phyloP scores from a whole-genome alignment of 2,113 vertebrate genomes.

The Carassius carassius region DNA sequence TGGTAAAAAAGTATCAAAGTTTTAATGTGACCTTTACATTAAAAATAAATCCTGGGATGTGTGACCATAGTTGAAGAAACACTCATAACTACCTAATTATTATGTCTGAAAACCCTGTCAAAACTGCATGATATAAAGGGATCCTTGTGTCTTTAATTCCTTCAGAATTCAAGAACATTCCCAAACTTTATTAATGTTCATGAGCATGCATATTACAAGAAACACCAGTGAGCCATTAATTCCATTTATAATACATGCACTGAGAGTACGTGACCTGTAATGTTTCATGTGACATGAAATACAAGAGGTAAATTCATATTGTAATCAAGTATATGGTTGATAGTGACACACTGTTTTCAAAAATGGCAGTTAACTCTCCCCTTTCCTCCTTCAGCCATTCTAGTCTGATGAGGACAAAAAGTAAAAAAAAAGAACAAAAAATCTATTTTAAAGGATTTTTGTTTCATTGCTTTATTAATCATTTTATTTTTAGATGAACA shows the following conservation, averaged over 20 bases:
- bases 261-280: background rate
- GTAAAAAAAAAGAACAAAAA: background rate
- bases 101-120: background rate
- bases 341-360: slow-evolving; percentile 10
- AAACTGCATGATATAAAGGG: background rate
- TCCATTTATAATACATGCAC: slow-evolving; percentile 15
- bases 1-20: background rate
- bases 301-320: background rate
- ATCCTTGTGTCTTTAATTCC: background rate
- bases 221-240: slow-evolving; percentile 14
- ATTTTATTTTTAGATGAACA: too few relatives aligned
- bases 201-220: slow-evolving; percentile 4
- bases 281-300: background rate
- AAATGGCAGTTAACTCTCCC: slow-evolving; percentile 52
- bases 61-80: background rate
- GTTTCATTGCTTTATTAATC: background rate
- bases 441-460: background rate
- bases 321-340: background rate
- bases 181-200: slow-evolving; percentile 18
- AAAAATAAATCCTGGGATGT: background rate
- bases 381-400: slow-evolving; percentile 42
- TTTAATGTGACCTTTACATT: background rate
- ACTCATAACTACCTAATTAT: background rate
- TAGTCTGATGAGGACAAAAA: background rate
- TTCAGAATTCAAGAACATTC: slow-evolving; percentile 11